Conservation (phyloP, 2,113 vertebrate species). For the Silurus asotus region DNA sequence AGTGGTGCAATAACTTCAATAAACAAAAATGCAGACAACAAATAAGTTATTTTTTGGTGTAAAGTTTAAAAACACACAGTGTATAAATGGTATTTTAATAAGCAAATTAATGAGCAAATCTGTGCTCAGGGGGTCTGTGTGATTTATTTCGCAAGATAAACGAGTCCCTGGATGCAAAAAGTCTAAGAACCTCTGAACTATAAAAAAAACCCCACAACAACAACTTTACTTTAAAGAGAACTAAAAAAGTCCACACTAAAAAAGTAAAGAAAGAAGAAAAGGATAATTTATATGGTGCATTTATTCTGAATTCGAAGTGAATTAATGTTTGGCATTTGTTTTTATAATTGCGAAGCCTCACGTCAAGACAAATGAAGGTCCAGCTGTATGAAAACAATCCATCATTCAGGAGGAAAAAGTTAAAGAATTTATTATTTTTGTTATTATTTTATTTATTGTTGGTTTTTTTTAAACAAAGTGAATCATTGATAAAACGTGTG, state of each 20-base stretch:
- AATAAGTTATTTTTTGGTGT: background rate
- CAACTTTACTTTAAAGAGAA: background rate
- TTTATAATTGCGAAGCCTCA: background rate
- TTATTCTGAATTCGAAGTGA: background rate
- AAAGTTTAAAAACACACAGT: background rate
- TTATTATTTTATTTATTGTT: background rate
- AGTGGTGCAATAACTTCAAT: background rate
- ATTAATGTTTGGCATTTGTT: background rate
- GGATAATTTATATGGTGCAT: background rate
- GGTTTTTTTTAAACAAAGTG: background rate
- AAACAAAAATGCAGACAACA: background rate
- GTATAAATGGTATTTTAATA: background rate
- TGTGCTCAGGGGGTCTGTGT: background rate
- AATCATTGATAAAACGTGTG: background rate
- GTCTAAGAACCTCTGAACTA: background rate
- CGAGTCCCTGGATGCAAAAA: background rate
- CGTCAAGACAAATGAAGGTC: background rate
- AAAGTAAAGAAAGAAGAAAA: background rate
- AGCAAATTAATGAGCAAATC: background rate
- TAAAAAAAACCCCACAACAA: background rate
- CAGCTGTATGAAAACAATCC: background rate
- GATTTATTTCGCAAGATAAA: slow-evolving; percentile 16
- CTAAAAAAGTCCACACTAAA: background rate
- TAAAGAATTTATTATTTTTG: background rate
- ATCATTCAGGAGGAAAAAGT: background rate